These are phyloP conservation scores for Hypsopygia costalis DNA, from an alignment of 2,888 invertebrate genomes.

Conservation along the genomic window DNA sequence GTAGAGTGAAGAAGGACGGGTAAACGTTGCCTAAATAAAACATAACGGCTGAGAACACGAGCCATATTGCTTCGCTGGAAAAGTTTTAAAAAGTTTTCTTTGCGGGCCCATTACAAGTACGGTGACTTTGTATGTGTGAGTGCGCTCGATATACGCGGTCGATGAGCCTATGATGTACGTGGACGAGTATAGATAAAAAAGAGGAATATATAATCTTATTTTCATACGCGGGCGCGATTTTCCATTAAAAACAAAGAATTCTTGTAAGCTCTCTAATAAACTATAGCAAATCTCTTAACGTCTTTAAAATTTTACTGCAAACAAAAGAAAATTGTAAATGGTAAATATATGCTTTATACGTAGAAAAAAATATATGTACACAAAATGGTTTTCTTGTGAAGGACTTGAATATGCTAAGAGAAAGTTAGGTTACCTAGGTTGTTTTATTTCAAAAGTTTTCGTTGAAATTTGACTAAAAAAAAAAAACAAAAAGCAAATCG, in stretches of 20 bases:
- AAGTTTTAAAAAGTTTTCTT: slow-evolving; percentile 82
- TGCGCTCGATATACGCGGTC: slow-evolving; percentile 64
- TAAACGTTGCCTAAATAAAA: slow-evolving; percentile 76
- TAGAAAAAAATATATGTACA: too few species aligned
- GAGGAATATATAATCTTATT: slow-evolving; percentile 14
- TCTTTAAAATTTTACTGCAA: too few species aligned
- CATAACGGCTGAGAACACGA: slow-evolving; percentile 79
- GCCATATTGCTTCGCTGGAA: slow-evolving; percentile 81
- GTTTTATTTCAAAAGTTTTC: too few species aligned
- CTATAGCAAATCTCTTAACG: too few species aligned
- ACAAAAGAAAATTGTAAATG: too few species aligned
- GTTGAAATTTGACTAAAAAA: too few species aligned
- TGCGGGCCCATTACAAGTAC: slow-evolving; percentile 80
- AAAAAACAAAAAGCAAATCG: too few species aligned
- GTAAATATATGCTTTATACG: too few species aligned
- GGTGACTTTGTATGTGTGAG: slow-evolving; percentile 60
- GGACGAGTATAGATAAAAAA: slow-evolving; percentile 10
- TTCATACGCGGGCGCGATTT: neutral
- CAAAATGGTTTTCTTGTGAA: too few species aligned
- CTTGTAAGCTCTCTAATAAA: too few species aligned
- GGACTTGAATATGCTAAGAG: too few species aligned
- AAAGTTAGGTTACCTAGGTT: too few species aligned
- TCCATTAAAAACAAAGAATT: neutral
- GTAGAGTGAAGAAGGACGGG: slow-evolving; percentile 51
- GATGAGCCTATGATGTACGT: slow-evolving; percentile 46